Evolutionary conservation across 2,888 invertebrate species (phyloP).

Genomic region (Lepidonotus clava): DNA sequence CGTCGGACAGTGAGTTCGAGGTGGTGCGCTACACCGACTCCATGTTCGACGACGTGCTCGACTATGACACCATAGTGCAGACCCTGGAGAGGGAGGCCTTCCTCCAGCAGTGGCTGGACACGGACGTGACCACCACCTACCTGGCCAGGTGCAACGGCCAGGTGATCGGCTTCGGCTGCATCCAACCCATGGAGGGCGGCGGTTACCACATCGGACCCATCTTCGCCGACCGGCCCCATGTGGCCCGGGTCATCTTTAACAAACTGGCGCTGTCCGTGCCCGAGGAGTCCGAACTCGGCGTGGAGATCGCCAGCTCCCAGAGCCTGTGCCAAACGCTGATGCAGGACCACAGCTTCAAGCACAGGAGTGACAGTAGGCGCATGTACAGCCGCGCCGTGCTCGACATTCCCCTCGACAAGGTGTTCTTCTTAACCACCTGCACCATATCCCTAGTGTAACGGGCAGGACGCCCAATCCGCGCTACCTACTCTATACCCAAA

Average conservation of each 20-base stretch:
- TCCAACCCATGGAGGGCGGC: conserved; percentile 26
- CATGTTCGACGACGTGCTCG: conserved; percentile 51
- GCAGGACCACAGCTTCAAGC: not conserved
- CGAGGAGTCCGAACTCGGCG: conserved; percentile 26
- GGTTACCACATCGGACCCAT: conserved; percentile 24
- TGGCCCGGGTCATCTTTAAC: conserved; percentile 12
- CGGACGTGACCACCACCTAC: conserved; percentile 17
- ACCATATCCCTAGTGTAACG: conserved; percentile 19
- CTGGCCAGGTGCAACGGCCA: not conserved
- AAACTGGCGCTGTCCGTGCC: not conserved
- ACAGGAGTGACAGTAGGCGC: not conserved
- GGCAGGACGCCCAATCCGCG: no score
- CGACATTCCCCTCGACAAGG: conserved; percentile 27
- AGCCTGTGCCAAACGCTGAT: not conserved
- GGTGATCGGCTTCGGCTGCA: conserved; percentile 40
- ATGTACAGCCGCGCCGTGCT: conserved; percentile 26
- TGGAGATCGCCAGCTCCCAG: not conserved
- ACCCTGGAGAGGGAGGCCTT: conserved; percentile 44
- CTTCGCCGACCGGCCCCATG: conserved; percentile 23
- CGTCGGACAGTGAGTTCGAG: not conserved
- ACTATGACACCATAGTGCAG: conserved; percentile 23
- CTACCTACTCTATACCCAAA: no score
- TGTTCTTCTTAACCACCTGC: conserved; percentile 20
- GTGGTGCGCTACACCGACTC: conserved; percentile 1
- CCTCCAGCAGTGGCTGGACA: conserved; percentile 44